Evolutionary conservation across 2,113 vertebrate genomes (phyloP).

Genomic region (Rhagologus leucostigma): DNA sequence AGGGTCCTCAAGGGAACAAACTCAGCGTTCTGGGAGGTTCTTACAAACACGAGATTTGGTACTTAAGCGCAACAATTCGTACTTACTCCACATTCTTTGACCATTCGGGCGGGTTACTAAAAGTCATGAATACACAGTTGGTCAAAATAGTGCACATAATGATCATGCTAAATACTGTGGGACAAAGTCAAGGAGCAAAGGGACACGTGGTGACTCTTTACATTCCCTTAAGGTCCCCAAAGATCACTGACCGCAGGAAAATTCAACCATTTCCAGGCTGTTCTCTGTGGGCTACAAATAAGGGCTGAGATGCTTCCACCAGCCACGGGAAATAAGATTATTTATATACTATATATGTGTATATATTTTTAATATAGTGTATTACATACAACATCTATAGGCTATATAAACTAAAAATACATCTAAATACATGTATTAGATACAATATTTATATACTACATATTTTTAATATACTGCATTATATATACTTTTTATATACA

Average conservation of each 20-base stretch:
- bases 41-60: not conserved
- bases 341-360: not conserved
- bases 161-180: conserved; percentile 98
- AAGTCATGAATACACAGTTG: conserved; percentile 99
- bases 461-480: not conserved
- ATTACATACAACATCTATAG: too few relatives aligned
- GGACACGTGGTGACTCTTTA: not conserved
- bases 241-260: not conserved
- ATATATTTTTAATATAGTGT: not conserved
- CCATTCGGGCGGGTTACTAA: conserved; percentile 98
- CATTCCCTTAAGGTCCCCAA: not conserved
- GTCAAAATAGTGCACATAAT: conserved; percentile 99
- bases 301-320: not conserved
- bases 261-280: fast-evolving
- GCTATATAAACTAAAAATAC: not conserved
- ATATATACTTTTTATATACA: not conserved
- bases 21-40: not conserved
- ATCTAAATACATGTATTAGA: too few relatives aligned
- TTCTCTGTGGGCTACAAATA: too few relatives aligned
- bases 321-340: not conserved
- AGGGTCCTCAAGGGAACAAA: not conserved
- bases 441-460: not conserved
- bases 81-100: conserved; percentile 99
- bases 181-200: conserved; percentile 73
- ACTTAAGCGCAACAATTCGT: not conserved